phyloP scores from a whole-genome alignment of 2,888 invertebrate species.

The Pollenia labialis region DNA sequence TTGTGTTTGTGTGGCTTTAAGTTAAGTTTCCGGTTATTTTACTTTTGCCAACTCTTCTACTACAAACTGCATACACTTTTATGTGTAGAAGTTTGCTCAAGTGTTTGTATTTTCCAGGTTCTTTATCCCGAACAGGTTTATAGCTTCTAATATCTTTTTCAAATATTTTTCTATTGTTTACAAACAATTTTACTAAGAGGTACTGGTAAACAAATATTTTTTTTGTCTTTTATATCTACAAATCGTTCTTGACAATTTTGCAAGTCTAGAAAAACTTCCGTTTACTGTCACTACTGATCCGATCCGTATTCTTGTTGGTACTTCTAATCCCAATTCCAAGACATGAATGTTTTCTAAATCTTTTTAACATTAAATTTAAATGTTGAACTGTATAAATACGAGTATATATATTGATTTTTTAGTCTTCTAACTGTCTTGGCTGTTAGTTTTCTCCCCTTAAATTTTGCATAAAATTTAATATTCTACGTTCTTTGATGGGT shows the following conservation, averaged over 20 bases:
- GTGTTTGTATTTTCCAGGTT: neutral
- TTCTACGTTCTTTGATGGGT: slow-evolving; percentile 11
- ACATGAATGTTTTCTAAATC: slow-evolving; percentile 16
- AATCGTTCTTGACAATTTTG: neutral
- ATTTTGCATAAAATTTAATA: slow-evolving; percentile 53
- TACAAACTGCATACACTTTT: neutral
- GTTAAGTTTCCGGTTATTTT: slow-evolving; percentile 71
- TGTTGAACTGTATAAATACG: slow-evolving; percentile 11
- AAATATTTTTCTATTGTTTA: neutral
- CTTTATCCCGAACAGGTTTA: neutral
- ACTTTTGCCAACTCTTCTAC: slow-evolving; percentile 65
- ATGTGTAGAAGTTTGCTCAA: neutral
- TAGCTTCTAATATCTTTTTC: neutral
- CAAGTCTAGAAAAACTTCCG: neutral
- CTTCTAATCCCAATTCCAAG: neutral
- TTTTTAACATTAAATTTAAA: slow-evolving; percentile 55
- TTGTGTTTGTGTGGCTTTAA: slow-evolving; percentile 60
- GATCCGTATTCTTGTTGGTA: neutral
- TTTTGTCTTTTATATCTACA: neutral
- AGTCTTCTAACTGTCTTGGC: neutral
- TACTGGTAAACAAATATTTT: slow-evolving; percentile 46
- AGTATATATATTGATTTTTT: slow-evolving; percentile 42
- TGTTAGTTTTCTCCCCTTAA: neutral
- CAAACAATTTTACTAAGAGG: slow-evolving; percentile 13
- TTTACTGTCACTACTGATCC: neutral